Base-by-base conservation (phyloP, 2,113 vertebrate species). In the Channa maculata region DNA sequence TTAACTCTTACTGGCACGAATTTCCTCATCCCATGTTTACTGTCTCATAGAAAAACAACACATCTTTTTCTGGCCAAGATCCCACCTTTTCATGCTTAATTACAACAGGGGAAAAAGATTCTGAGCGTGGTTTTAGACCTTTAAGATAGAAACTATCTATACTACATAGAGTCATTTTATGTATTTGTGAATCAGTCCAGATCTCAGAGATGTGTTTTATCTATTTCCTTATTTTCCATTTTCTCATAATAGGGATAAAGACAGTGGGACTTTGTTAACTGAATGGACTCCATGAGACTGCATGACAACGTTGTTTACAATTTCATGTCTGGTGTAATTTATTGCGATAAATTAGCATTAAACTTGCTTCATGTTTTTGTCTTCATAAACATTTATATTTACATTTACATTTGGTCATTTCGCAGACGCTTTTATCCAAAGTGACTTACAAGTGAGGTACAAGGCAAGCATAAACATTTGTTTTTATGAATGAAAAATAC, bases 141-240 rank as follows among this genome's bases (percentile, higher is more conserved):
- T 68, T 52, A 43, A 33, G 39, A 41, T 41, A 24, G 24, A 41
- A 41, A 7, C 6, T 7, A 41, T 41, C 6, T 7, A 2, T 41
- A 41, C 6, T 41, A 7, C 39, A 41, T 5, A 41, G 24, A 24
- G 24, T 24, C 1, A 24, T 24, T 24, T 1, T 24, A 24, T 51
- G 57, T 15, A 48, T 79, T 33, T 5, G 54, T 66, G 9, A 66
- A 75, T 65, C 37, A 44, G 5, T 13, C 36, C 2, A 70, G 12
- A 51, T 70, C 15, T 62, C 62, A 52, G 43, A 66, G 36, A 64
- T 71, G 39, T 14, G 2, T 2, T 59, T 15, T 52, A 61, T 71
- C 15, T 75, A 55, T 85, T 85, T 79, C 63, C 75, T 84, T 75
- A 65, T 4, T 34, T 45, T 37, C 1, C 0, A 51, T 75, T 33